phyloP scores from a whole-genome alignment of 1,140 invertebrate species.

The honey bee (Apis mellifera) region DNA sequence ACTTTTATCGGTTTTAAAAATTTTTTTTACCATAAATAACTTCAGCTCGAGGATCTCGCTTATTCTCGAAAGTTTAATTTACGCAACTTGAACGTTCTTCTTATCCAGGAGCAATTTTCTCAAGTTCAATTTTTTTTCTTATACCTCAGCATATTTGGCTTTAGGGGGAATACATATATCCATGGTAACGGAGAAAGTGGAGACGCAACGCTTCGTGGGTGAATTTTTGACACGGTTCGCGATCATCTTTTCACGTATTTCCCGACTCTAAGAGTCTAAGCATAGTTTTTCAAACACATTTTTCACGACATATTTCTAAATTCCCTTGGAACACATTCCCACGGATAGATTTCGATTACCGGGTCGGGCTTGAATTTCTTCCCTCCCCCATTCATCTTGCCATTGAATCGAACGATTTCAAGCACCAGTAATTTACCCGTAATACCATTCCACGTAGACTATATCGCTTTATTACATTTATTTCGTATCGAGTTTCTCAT shows the following conservation, averaged over 20 bases:
- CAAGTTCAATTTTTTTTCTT: conserved; percentile 24
- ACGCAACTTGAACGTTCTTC: not conserved
- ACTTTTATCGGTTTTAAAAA: not conserved
- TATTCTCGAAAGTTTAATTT: conserved; percentile 7
- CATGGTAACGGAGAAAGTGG: conserved; percentile 10
- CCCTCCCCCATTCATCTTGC: not conserved
- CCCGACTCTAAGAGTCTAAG: not conserved
- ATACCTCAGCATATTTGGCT: conserved; percentile 18
- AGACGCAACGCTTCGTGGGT: conserved; percentile 3
- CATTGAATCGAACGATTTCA: not conserved
- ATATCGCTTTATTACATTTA: not conserved
- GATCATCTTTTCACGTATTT: not conserved
- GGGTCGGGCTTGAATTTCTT: not conserved
- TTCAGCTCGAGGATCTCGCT: not conserved
- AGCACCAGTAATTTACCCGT: not conserved
- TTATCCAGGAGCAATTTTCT: conserved; percentile 13
- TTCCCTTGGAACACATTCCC: not conserved
- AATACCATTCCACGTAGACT: not conserved
- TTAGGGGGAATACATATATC: conserved; percentile 21
- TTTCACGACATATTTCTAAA: not conserved
- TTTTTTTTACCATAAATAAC: not conserved
- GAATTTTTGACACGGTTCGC: not conserved
- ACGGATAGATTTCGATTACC: no score
- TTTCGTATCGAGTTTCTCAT: conserved; percentile 4
- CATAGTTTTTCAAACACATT: not conserved